These are phyloP conservation scores for Rattus rattus DNA, from an alignment of 2,113 vertebrate species.

Conservation along the genomic window DNA sequence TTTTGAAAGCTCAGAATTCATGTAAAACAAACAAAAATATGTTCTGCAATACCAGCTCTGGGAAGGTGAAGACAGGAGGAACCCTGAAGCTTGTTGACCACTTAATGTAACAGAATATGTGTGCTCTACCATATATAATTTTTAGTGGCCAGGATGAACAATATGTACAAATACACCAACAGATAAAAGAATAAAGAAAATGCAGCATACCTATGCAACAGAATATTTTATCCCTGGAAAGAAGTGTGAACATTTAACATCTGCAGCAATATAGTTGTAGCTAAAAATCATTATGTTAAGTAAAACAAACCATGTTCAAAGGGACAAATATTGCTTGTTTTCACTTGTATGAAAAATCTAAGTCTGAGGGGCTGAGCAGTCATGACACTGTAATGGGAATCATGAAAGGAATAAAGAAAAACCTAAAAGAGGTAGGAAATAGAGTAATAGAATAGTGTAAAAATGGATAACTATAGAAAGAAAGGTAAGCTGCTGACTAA, in stretches of 20 bases:
- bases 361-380: no score
- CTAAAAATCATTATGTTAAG: neutral
- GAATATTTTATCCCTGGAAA: neutral
- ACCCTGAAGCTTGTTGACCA: neutral
- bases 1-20: neutral
- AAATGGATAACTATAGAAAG: neutral
- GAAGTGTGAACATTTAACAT: no score
- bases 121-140: neutral
- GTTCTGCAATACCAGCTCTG: neutral
- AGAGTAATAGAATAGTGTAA: neutral
- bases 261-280: neutral
- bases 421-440: neutral
- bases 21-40: neutral
- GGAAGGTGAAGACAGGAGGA: neutral
- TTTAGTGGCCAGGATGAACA: neutral
- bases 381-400: neutral
- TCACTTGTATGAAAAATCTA: neutral
- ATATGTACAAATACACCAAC: neutral
- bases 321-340: neutral
- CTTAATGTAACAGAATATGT: neutral
- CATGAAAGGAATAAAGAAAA: neutral
- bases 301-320: neutral
- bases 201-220: no score
- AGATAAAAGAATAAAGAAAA: neutral
- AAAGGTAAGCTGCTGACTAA: neutral